Percentiles rank a stretch among this genome's conserved stretches.
Conservation (phyloP, 2,113 vertebrate genomes). For the Seriola quinqueradiata region DNA sequence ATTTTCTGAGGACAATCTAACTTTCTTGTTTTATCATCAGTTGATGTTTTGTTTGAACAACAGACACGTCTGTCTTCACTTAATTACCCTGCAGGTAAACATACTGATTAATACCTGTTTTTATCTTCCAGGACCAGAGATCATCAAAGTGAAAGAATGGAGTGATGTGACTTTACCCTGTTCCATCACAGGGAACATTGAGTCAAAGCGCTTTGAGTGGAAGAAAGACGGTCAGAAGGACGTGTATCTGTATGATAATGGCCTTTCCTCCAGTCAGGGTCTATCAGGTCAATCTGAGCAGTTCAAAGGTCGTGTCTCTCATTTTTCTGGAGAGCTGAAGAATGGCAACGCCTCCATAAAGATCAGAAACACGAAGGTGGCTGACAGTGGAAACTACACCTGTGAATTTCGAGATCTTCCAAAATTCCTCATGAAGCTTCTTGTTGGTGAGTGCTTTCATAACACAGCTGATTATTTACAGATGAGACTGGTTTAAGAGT, state of each 20-base stretch:
- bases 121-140: neutral
- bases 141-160: neutral
- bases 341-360: slow-evolving; percentile 1
- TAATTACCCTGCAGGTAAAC: too few relatives aligned
- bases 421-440: too few relatives aligned
- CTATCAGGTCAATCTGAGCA: neutral
- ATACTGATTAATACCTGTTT: neutral
- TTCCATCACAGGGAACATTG: neutral
- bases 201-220: neutral
- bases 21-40: too few relatives aligned
- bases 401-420: too few relatives aligned
- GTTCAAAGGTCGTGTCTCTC: neutral
- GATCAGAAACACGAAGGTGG: too few relatives aligned
- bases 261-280: neutral
- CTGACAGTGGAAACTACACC: too few relatives aligned
- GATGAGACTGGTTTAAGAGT: too few relatives aligned
- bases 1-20: too few relatives aligned
- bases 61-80: too few relatives aligned
- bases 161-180: neutral
- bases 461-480: too few relatives aligned
- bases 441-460: too few relatives aligned
- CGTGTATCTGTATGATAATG: neutral
- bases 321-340: neutral
- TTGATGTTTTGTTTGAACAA: too few relatives aligned
- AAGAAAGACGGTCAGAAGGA: neutral